Conservation (phyloP, 2,888 invertebrate species). For the Drosophila buzzatii region DNA sequence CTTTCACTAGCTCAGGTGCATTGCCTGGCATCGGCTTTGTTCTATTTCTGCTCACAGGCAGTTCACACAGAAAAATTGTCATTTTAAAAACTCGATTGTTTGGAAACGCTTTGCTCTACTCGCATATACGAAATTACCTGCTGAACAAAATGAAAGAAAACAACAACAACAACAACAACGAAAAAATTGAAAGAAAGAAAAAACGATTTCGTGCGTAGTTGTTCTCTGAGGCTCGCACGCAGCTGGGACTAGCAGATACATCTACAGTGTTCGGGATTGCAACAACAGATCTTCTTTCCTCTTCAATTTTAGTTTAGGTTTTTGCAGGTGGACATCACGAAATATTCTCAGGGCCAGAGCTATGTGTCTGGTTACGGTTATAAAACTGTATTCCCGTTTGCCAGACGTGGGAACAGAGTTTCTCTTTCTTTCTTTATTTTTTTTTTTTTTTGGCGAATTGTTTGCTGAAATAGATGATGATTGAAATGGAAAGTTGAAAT, state of each 20-base stretch:
- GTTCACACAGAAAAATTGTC: slow-evolving; percentile 63
- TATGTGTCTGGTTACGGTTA: slow-evolving; percentile 65
- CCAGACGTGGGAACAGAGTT: slow-evolving; percentile 68
- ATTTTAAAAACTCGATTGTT: slow-evolving; percentile 76
- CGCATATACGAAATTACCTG: slow-evolving; percentile 48
- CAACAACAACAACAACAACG: slow-evolving; percentile 14
- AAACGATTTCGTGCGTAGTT: slow-evolving; percentile 57
- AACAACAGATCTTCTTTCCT: slow-evolving; percentile 74
- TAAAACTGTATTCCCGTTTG: slow-evolving; percentile 60
- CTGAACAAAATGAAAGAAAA: slow-evolving; percentile 20
- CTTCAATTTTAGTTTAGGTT: slow-evolving; percentile 52
- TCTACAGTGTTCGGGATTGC: slow-evolving; percentile 54
- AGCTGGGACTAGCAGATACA: slow-evolving; percentile 47
- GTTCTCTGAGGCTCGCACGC: slow-evolving; percentile 46
- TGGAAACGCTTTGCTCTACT: slow-evolving; percentile 54
- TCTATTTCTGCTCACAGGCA: slow-evolving; percentile 52
- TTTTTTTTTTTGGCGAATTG: slow-evolving; percentile 43
- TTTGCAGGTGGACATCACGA: slow-evolving; percentile 71
- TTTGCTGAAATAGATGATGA: slow-evolving; percentile 29
- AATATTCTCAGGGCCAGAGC: slow-evolving; percentile 68
- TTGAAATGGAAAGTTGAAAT: not conserved
- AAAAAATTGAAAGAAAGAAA: slow-evolving; percentile 43
- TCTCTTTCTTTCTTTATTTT: slow-evolving; percentile 2
- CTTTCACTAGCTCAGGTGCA: slow-evolving; percentile 65
- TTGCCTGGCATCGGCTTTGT: slow-evolving; percentile 60